Conservation (phyloP, 2,888 invertebrate genomes). For the Caenorhabditis plicata region DNA sequence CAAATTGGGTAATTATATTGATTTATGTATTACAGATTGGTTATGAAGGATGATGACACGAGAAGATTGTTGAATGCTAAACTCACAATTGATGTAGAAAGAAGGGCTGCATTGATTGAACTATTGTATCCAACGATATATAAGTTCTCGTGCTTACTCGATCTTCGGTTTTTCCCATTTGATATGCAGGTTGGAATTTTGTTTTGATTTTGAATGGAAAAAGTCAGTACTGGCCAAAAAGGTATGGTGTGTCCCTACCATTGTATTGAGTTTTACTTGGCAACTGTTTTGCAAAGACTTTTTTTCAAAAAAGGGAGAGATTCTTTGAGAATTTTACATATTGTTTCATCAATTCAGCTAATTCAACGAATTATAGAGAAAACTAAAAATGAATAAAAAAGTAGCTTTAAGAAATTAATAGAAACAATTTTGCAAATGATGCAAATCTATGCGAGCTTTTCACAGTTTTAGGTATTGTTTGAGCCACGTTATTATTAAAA, state of each 20-base stretch:
- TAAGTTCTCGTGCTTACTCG: conserved; percentile 62
- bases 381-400: no score
- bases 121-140: conserved; percentile 64
- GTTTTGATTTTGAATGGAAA: conserved; percentile 1
- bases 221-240: conserved; percentile 1
- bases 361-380: no score
- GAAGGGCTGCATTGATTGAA: conserved; percentile 45
- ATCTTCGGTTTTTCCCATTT: conserved; percentile 60
- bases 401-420: not conserved
- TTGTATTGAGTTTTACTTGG: not conserved
- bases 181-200: conserved; percentile 53
- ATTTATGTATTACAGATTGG: conserved; percentile 33
- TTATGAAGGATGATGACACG: conserved; percentile 64
- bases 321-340: no score
- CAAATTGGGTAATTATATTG: not conserved
- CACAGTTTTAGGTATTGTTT: no score
- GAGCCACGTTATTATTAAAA: no score
- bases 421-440: not conserved
- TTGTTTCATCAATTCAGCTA: no score
- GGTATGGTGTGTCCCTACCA: not conserved
- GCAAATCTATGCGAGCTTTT: no score
- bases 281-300: no score
- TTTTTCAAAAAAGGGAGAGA: no score
- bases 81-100: conserved; percentile 54
- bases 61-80: conserved; percentile 61